Evolutionary conservation across 2,113 vertebrate genomes (phyloP).

Genomic region (Melanostigma gelatinosum): DNA sequence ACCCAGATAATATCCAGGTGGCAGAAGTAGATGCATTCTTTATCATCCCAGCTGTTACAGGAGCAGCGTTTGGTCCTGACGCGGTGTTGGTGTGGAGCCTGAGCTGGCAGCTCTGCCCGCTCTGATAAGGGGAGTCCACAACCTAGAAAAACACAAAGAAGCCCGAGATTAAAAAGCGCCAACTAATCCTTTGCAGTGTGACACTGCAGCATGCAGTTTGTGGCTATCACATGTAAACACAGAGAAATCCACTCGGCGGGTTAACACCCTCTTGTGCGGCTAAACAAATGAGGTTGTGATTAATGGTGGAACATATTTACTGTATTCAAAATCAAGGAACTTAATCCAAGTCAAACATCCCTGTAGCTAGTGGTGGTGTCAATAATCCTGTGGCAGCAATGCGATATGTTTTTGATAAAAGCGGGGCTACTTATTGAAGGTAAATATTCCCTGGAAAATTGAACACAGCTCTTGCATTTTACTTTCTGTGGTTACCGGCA

Average conservation of each 20-base stretch:
- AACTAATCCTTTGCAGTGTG: conserved; percentile 4
- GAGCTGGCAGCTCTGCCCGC: conserved; percentile 26
- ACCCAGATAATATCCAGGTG: conserved; percentile 99
- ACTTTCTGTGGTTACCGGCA: neutral
- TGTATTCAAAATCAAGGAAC: neutral
- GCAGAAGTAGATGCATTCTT: conserved; percentile 98
- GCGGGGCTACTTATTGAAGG: conserved; percentile 21
- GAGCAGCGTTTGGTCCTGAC: conserved; percentile 91
- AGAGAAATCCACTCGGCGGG: neutral
- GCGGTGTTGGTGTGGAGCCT: conserved; percentile 40
- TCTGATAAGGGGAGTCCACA: conserved; percentile 73
- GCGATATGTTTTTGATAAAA: neutral
- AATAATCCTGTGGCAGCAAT: neutral
- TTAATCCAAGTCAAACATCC: conserved; percentile 42
- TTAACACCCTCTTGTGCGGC: conserved; percentile 33
- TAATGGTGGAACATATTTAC: neutral
- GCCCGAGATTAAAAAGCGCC: conserved; percentile 15
- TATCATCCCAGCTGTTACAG: conserved; percentile 93
- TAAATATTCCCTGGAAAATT: neutral
- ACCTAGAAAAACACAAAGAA: conserved; percentile 73
- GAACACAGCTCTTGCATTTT: neutral
- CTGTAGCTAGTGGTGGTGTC: neutral
- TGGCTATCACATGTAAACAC: conserved; percentile 23
- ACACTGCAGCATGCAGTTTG: neutral
- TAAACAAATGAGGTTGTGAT: conserved; percentile 14